Evolutionary conservation across 2,797 vertebrate species (phyloP).

Genomic region (Picus viridis): DNA sequence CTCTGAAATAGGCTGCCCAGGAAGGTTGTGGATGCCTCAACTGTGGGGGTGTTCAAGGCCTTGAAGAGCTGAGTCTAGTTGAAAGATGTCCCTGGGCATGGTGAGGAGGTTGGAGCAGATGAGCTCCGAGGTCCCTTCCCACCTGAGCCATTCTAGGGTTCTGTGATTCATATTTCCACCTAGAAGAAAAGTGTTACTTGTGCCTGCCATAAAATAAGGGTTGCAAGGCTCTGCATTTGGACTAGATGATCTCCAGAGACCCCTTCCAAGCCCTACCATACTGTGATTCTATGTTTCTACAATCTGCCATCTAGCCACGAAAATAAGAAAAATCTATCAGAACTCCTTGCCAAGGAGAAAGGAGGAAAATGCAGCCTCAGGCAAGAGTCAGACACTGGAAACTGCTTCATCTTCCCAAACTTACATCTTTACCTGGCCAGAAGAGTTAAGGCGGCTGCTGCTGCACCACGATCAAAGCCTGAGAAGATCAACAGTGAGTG

Average conservation of each 20-base stretch:
- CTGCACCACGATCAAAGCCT: neutral
- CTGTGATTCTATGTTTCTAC: too few relatives aligned
- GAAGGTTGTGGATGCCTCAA: too few relatives aligned
- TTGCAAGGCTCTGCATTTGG: neutral
- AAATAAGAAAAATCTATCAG: neutral
- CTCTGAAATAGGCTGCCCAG: too few relatives aligned
- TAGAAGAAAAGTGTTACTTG: slow-evolving; percentile 10
- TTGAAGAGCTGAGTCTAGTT: too few relatives aligned
- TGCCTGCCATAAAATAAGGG: neutral
- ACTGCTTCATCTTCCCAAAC: neutral
- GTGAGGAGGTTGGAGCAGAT: too few relatives aligned
- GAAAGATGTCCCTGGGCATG: too few relatives aligned
- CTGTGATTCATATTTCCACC: slow-evolving; percentile 13
- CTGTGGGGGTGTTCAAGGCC: too few relatives aligned
- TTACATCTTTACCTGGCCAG: neutral
- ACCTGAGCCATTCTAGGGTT: too few relatives aligned
- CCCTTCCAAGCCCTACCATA: too few relatives aligned
- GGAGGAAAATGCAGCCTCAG: neutral
- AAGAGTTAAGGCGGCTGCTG: neutral
- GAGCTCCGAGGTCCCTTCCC: too few relatives aligned
- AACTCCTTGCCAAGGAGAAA: neutral
- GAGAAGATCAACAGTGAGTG: neutral
- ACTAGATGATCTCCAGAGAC: too few relatives aligned
- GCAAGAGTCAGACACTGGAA: neutral
- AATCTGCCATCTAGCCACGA: neutral